Percentiles rank a stretch among this genome's conserved stretches.
phyloP scores from a whole-genome alignment of 2,888 invertebrate genomes.

The Aproaerema taeniolella region DNA sequence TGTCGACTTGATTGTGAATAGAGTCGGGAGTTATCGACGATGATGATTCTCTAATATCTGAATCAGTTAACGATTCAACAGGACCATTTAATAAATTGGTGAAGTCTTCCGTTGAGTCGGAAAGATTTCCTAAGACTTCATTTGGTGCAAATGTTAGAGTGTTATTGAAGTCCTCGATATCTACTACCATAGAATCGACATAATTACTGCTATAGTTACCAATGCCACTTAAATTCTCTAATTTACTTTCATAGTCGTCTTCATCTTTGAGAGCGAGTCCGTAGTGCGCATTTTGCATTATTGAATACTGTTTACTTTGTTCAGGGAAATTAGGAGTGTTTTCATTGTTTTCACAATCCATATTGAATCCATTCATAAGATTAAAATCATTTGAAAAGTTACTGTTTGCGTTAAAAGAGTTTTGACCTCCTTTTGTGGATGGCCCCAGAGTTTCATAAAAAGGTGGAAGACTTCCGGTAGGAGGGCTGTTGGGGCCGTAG shows the following conservation, averaged over 20 bases:
- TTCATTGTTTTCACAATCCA: constrained; percentile 87
- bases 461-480: constrained; percentile 91
- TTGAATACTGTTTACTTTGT: constrained; percentile 85
- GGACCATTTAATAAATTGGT: constrained; percentile 83
- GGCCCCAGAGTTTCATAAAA: constrained; percentile 88
- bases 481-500: constrained; percentile 92
- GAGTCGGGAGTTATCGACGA: constrained; percentile 85
- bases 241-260: constrained; percentile 86
- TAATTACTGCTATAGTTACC: constrained; percentile 81
- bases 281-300: constrained; percentile 89
- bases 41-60: constrained; percentile 82
- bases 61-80: constrained; percentile 78
- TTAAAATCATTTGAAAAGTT: constrained; percentile 82
- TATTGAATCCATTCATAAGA: constrained; percentile 82
- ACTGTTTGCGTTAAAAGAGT: constrained; percentile 82
- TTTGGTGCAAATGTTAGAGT: constrained; percentile 88
- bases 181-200: constrained; percentile 90
- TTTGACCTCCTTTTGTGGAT: constrained; percentile 84
- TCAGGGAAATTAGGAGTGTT: constrained; percentile 66
- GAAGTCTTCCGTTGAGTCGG: constrained; percentile 89
- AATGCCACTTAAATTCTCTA: constrained; percentile 81
- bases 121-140: constrained; percentile 87
- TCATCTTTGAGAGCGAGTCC: constrained; percentile 89
- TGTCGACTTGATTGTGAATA: constrained; percentile 79
- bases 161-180: constrained; percentile 87